A percentile compares a stretch with the other conserved stretches of the same genome.
Conservation (phyloP, 1,140 invertebrate genomes). For the Caenorhabditis latens region DNA sequence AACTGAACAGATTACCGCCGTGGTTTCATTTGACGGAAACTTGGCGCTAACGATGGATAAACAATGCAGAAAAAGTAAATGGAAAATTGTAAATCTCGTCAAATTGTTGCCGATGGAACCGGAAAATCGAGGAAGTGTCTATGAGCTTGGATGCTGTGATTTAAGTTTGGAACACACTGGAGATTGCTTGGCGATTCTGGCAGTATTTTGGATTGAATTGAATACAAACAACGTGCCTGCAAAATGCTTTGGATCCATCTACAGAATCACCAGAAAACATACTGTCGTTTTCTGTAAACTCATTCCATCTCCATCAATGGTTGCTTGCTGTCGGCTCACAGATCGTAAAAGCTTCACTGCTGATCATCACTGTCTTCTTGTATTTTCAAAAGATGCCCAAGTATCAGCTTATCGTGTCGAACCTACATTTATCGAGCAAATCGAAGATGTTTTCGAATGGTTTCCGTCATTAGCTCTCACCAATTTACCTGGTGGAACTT, state of each 20-base stretch:
- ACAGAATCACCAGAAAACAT: background rate
- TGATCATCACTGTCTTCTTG: slow-evolving; percentile 25
- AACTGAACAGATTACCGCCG: slow-evolving; percentile 3
- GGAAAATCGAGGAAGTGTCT: slow-evolving; percentile 5
- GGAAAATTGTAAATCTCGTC: slow-evolving; percentile 21
- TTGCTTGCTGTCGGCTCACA: slow-evolving; percentile 24
- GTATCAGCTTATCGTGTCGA: slow-evolving; percentile 18
- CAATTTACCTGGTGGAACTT: slow-evolving; percentile 28
- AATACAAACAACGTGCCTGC: slow-evolving; percentile 33
- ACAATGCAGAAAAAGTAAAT: slow-evolving; percentile 18
- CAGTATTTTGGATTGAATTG: slow-evolving; percentile 14
- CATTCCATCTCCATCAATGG: slow-evolving; percentile 7
- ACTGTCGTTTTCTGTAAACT: slow-evolving; percentile 2
- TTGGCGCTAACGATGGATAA: slow-evolving; percentile 1
- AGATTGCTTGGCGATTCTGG: slow-evolving; percentile 36
- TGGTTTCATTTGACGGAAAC: slow-evolving; percentile 28
- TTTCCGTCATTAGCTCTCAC: slow-evolving; percentile 23
- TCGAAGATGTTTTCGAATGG: slow-evolving; percentile 42
- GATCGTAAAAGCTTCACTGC: slow-evolving; percentile 13
- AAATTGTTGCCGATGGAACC: slow-evolving; percentile 39
- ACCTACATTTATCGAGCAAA: background rate
- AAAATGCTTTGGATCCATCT: slow-evolving; percentile 32
- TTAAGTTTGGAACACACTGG: slow-evolving; percentile 6
- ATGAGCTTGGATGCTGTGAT: slow-evolving; percentile 48
- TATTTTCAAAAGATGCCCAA: slow-evolving; percentile 35